Percentiles rank a stretch among this genome's conserved stretches.
Evolutionary conservation across 2,113 vertebrate species (phyloP).

Genomic region (Typhlomys cinereus): DNA sequence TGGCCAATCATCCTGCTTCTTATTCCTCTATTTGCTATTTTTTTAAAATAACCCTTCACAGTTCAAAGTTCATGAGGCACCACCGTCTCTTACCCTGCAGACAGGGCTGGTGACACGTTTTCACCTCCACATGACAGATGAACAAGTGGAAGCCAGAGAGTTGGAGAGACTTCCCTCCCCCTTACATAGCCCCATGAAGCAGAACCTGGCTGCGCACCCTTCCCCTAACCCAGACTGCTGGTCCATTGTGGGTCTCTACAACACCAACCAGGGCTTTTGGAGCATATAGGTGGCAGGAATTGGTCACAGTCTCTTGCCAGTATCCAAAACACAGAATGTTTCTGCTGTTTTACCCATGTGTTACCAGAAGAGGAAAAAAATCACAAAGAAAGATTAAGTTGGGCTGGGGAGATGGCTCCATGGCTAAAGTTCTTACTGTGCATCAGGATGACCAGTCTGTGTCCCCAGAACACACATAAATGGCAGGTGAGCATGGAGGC

Average conservation of each 20-base stretch:
- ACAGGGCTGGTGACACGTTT: neutral
- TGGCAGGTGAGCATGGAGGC: too few species aligned
- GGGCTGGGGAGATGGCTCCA: too few species aligned
- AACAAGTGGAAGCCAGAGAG: neutral
- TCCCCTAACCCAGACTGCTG: fast-evolving
- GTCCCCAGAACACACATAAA: too few species aligned
- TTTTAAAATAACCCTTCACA: neutral
- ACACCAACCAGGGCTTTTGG: neutral
- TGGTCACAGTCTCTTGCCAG: too few species aligned
- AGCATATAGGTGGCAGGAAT: neutral
- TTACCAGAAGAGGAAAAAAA: neutral
- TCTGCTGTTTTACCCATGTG: fast-evolving
- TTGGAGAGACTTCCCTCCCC: neutral
- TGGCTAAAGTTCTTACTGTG: too few species aligned
- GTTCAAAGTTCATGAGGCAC: neutral
- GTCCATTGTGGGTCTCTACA: neutral
- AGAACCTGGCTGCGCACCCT: neutral
- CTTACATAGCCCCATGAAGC: too few species aligned
- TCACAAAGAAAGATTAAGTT: too few species aligned
- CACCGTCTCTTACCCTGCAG: fast-evolving
- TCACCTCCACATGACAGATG: too few species aligned
- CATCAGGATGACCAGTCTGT: too few species aligned
- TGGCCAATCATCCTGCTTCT: neutral
- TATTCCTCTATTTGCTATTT: neutral
- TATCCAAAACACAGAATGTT: neutral